A percentile compares a stretch with the other conserved stretches of the same genome.
Evolutionary conservation across 1,140 invertebrate genomes (phyloP).

Genomic region (Ptiloglossa arizonensis): DNA sequence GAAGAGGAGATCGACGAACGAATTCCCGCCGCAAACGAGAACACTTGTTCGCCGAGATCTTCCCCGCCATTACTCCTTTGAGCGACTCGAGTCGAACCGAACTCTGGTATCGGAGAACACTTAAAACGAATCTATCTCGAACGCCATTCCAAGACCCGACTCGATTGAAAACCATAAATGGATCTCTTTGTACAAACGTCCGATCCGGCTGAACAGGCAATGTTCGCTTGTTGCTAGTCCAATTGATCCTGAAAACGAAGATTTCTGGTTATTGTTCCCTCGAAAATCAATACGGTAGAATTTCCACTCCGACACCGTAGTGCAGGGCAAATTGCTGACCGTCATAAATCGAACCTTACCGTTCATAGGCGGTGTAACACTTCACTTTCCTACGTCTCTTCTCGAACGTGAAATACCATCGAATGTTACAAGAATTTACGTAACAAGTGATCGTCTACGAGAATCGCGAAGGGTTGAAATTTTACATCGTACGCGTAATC

Average conservation of each 20-base stretch:
- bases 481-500: no score
- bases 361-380: no score
- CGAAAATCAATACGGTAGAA: no score
- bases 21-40: constrained; percentile 32
- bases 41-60: constrained; percentile 22
- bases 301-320: no score
- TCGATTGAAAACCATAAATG: neutral
- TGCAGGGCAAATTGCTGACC: no score
- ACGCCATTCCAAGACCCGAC: neutral
- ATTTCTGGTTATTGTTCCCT: neutral
- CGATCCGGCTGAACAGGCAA: neutral
- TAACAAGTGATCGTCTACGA: no score
- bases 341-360: no score
- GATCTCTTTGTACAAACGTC: neutral
- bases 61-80: constrained; percentile 28
- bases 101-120: constrained; percentile 8
- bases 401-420: no score
- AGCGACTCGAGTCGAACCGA: neutral
- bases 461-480: no score
- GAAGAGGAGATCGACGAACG: neutral
- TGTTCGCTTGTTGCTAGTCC: neutral
- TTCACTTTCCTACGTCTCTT: no score
- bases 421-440: no score
- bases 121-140: constrained; percentile 31
- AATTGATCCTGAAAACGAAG: constrained; percentile 11